Evolutionary conservation across 2,888 invertebrate species (phyloP).

Genomic region (Calephelis perditalis): DNA sequence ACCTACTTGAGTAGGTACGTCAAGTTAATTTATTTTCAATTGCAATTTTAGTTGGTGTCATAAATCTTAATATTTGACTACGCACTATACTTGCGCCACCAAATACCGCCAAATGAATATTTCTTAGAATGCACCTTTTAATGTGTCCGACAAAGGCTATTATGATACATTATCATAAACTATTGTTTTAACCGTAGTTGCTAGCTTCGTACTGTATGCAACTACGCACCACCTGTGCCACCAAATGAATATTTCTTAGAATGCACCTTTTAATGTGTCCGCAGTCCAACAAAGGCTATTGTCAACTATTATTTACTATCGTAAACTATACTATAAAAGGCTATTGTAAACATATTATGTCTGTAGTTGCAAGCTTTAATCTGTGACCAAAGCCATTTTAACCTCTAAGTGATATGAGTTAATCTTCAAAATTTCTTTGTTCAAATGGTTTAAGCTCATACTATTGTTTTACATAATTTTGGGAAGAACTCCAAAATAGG

Average conservation of each 20-base stretch:
- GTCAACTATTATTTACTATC: not conserved
- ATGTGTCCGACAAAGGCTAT: not conserved
- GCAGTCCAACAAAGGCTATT: not conserved
- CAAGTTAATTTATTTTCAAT: no score
- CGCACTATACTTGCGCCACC: not conserved
- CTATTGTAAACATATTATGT: not conserved
- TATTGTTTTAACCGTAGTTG: not conserved
- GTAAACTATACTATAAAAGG: not conserved
- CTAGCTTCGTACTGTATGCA: not conserved
- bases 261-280: not conserved
- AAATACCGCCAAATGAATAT: conserved; percentile 1
- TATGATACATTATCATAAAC: not conserved
- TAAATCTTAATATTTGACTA: no score
- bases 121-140: not conserved
- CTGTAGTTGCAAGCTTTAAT: not conserved
- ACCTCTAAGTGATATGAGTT: no score
- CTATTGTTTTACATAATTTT: no score
- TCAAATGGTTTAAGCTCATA: no score
- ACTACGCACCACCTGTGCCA: not conserved
- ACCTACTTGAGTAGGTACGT: not conserved
- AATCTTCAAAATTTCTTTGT: no score
- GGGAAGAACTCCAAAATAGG: no score
- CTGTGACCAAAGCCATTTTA: no score
- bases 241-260: conserved; percentile 1
- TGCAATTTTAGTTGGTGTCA: no score